Base-by-base conservation (phyloP, 2,113 vertebrate genomes). In the Labeo catla region DNA sequence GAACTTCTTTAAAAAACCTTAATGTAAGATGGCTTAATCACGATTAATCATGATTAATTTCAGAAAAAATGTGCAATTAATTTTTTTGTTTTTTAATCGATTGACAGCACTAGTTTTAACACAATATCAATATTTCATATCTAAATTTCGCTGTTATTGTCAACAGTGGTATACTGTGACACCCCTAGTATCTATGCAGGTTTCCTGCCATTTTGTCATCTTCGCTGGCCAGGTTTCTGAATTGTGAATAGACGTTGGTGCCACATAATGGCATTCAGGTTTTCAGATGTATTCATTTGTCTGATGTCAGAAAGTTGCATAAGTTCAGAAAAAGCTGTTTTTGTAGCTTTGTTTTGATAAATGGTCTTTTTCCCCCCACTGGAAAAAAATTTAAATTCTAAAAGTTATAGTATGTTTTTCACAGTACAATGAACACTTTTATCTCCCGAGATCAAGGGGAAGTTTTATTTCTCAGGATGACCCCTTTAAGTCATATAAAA, bases 401-500 rank as follows among this genome's bases (percentile, higher is more conserved):
- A 49, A 74, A 49, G 72, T 74, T 13, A 49, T 49, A 23, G 72
- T 74, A 45, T 23, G 72, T 7, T 74, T 73, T 49, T 45, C 43
- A 74, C 12, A 74, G 72, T 21, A 12, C 21, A 74, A 49, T 15
- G 45, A 74, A 74, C 45, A n/a, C 72, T 74, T 70, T 72, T 74
- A 74, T 74, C 72, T 47, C 72, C 45, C 23, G 72, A 74, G 45
- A 74, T 49, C 21, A 49, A 49, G 72, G 72, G 28, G 49, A 21
- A 74, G 12, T 23, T 12, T 23, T 13, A 45, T 72, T 72, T 21
- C 15, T 16, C 36, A 45, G 21, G 19, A 74, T 74, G 72, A 74
- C 72, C 72, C 72, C 45, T 74, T 74, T 23, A 74, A 74, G 72
- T 74, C 10, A 74, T 74, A n/a, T 21, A 73, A 73, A 70, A 74